phyloP scores from a whole-genome alignment of 37 sponge, comb jelly and placozoan genomes.

The Ephydatia muelleri region DNA sequence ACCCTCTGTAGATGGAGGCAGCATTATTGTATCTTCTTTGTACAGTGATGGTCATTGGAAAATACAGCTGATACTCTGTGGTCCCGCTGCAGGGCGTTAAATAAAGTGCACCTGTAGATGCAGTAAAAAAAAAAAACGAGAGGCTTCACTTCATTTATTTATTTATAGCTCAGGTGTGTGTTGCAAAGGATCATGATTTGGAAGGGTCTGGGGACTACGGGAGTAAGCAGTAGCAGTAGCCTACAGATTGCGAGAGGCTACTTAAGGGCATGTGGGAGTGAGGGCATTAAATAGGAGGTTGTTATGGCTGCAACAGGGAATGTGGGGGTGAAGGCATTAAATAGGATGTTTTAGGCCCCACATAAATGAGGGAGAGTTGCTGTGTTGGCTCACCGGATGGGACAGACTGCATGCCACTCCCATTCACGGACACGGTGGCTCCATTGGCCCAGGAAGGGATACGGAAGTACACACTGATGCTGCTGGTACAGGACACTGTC shows the following conservation, averaged over 20 bases:
- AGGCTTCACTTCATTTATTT: too few species aligned
- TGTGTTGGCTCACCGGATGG: conserved; percentile 7
- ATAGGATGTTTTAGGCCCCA: not conserved
- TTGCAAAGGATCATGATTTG: too few species aligned
- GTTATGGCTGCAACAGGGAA: not conserved
- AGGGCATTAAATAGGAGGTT: too few species aligned
- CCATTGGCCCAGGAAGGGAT: conserved; percentile 71
- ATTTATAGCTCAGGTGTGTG: too few species aligned
- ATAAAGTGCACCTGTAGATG: conserved; percentile 23
- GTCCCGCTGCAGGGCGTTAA: conserved; percentile 9
- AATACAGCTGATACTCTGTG: conserved; percentile 1
- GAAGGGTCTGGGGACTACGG: too few species aligned
- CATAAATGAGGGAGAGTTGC: not conserved
- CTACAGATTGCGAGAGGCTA: too few species aligned
- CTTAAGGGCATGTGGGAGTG: too few species aligned
- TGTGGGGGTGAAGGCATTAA: not conserved
- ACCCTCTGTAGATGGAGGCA: conserved; percentile 71
- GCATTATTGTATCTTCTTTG: conserved; percentile 69
- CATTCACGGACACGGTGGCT: conserved; percentile 33
- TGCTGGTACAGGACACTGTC: not conserved
- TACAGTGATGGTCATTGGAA: conserved; percentile 42
- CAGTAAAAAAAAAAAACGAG: too few species aligned
- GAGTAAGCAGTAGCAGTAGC: too few species aligned
- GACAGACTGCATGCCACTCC: not conserved
- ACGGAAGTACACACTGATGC: conserved; percentile 32